These are phyloP conservation scores for Trinectes maculatus DNA, from an alignment of 2,113 vertebrate genomes.

Conservation along the genomic window DNA sequence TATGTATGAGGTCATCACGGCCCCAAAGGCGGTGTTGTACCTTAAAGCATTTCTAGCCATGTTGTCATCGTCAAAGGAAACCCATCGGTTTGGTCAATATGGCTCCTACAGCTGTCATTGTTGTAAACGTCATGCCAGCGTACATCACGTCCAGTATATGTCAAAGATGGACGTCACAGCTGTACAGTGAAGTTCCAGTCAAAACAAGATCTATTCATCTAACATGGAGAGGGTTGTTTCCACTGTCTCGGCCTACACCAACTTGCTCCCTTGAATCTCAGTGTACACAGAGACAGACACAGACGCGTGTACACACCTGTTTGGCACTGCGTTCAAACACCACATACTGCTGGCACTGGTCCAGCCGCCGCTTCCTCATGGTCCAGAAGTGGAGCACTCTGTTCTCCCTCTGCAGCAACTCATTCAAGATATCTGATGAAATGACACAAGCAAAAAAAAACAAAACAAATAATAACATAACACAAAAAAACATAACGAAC, in stretches of 20 bases:
- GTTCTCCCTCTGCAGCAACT: slow-evolving; percentile 97
- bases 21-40: no score
- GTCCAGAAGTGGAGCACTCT: slow-evolving; percentile 98
- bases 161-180: slow-evolving; percentile 36
- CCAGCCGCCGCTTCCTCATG: slow-evolving; percentile 95
- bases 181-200: slow-evolving; percentile 5
- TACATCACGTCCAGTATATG: slow-evolving; percentile 33
- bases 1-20: no score
- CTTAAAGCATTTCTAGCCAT: no score
- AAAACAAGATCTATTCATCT: not conserved
- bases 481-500: not conserved
- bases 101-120: slow-evolving; percentile 28
- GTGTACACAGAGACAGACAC: not conserved
- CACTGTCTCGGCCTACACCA: not conserved
- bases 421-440: slow-evolving; percentile 93
- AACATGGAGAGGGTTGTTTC: not conserved
- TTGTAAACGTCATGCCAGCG: slow-evolving; percentile 30
- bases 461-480: not conserved
- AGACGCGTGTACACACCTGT: slow-evolving; percentile 84
- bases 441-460: slow-evolving; percentile 5
- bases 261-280: not conserved
- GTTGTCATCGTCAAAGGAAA: no score
- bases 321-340: slow-evolving; percentile 99
- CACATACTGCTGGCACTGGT: slow-evolving; percentile 98
- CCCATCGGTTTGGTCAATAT: no score